Evolutionary conservation across 2,888 invertebrate species (phyloP), one percentile per base, ranked within the genome.

Genomic region (Sisyra nigra): DNA sequence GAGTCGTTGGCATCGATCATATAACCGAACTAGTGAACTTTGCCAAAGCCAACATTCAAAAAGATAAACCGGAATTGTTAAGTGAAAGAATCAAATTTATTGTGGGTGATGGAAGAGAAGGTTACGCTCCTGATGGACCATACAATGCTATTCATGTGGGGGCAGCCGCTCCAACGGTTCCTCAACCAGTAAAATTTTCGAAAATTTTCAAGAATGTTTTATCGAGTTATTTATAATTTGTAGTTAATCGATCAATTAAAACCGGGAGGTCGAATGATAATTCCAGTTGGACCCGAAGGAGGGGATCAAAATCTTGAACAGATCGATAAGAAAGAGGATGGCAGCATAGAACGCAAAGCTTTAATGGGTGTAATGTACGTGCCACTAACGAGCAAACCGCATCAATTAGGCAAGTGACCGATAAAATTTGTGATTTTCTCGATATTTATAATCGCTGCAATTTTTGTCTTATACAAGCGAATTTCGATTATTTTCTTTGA

Each of bases 361-460:
- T 67, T 98, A 8, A 93, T 96, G 87, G 88, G 89, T 34, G 98
- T 98, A 9, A 84, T 93, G 52, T 98, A 92, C 60, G 97, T 98
- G 30, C 97, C 97, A 0, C 69, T 98, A 37, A 97, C 97, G 0
- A 92, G 92, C 61, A 77, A 79, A 58, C 71, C 76, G 14, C 68
- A 71, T 45, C 84, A 85, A 56, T 77, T 74, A 39, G 57, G 58
- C 54, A 57, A 61, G 56, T 59, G 54, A 57, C 65, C 58, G 17
- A 17, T 15, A n/a, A 14, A 14, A 11, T 34, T 34, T 34, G 15
- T 34, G 11, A 14, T 14, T 11, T 34, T 34, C 7, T 9, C 11
- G n/a, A 14, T 14, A n/a, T 34, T 34, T 34, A 8, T 8, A 34
- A 14, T 34, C 7, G 11, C 3, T 3, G 2, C 5, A 14, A 8